A percentile compares a stretch with the other conserved stretches of the same genome.
Conservation (phyloP, 2,888 invertebrate genomes). For the Cecidostiba fungosa region DNA sequence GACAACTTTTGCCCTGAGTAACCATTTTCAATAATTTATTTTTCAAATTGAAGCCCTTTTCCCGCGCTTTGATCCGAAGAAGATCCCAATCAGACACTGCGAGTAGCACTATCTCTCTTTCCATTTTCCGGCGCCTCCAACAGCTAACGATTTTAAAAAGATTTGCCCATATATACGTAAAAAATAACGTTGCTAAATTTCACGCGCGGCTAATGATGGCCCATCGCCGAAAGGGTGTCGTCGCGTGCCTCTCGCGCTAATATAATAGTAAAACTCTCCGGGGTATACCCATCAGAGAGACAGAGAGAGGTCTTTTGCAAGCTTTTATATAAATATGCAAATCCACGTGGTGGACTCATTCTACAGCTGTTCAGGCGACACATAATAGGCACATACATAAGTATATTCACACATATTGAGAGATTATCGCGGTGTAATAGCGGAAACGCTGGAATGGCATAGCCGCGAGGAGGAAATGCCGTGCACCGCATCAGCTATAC, state of each 20-base stretch:
- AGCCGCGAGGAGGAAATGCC: not conserved
- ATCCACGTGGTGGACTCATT: not conserved
- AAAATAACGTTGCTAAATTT: no score
- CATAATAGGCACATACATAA: not conserved
- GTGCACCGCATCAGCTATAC: not conserved
- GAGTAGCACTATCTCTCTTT: no score
- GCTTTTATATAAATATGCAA: slow-evolving; percentile 22
- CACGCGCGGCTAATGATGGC: no score
- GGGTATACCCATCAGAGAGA: not conserved
- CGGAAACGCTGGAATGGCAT: slow-evolving; percentile 15
- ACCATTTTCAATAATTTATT: no score
- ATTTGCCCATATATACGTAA: no score
- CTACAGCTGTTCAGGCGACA: not conserved
- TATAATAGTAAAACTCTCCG: not conserved
- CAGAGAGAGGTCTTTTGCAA: not conserved
- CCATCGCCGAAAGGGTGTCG: no score
- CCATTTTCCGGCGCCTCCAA: no score
- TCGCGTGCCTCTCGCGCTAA: not conserved
- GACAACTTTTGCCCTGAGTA: no score
- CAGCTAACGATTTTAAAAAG: no score
- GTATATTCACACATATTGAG: not conserved
- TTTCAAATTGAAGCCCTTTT: no score
- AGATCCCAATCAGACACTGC: no score
- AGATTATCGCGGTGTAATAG: not conserved
- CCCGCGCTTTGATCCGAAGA: no score